phyloP scores from a whole-genome alignment of 2,797 vertebrate species.

The Varecia variegata region DNA sequence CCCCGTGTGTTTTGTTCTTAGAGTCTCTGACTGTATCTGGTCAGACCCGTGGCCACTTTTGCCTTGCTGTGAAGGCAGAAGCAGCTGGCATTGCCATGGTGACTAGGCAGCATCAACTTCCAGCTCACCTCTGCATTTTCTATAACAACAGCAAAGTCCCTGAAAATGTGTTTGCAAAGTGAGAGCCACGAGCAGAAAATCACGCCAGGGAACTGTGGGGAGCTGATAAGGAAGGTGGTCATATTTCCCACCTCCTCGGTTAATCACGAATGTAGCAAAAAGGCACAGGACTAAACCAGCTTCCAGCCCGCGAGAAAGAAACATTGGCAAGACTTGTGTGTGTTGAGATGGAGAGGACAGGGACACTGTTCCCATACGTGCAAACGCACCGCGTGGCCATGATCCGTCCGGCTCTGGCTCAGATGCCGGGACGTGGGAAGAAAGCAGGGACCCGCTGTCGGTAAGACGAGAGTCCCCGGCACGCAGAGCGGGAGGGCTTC shows the following conservation, averaged over 20 bases:
- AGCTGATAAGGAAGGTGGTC: not conserved
- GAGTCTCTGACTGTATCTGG: not conserved
- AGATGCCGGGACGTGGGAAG: not conserved
- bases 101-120: constrained; percentile 54
- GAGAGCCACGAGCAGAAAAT: not conserved
- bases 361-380: not conserved
- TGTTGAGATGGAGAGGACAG: not conserved
- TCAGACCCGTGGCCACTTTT: not conserved
- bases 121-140: constrained; percentile 58
- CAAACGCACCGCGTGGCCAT: accelerated
- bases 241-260: not conserved
- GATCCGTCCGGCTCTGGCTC: no score
- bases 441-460: not conserved
- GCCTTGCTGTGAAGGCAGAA: not conserved
- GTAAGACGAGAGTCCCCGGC: not conserved
- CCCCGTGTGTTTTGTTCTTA: not conserved
- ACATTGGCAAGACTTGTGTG: not conserved
- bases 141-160: not conserved
- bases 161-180: constrained; percentile 34
- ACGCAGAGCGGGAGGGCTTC: not conserved
- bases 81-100: constrained; percentile 66
- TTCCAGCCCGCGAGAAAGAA: not conserved
- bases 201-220: not conserved
- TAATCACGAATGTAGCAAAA: not conserved
- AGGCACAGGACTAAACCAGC: not conserved